Percentiles rank a stretch among this genome's conserved stretches.
These are phyloP conservation scores for Eupsilia transversa DNA, from an alignment of 2,888 invertebrate species.

Conservation along the genomic window DNA sequence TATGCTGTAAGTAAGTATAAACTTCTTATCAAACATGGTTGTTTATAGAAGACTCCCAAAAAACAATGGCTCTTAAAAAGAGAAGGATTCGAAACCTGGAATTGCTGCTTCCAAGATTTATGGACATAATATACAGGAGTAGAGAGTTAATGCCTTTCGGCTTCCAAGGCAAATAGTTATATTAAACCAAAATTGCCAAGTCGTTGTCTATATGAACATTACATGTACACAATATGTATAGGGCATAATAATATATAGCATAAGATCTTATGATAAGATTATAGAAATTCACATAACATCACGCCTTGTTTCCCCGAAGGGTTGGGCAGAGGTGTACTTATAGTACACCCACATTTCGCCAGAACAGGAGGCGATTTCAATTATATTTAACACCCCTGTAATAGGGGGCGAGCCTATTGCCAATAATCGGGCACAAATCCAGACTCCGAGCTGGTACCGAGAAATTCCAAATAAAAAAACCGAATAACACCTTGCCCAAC, in stretches of 20 bases:
- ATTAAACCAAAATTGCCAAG: conserved; percentile 78
- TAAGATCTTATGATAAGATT: conserved; percentile 2
- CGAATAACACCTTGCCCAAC: too few species aligned
- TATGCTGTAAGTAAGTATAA: conserved; percentile 1
- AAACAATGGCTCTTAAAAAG: conserved; percentile 39
- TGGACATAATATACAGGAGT: conserved; percentile 80
- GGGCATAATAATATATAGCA: background rate
- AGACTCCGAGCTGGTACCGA: too few species aligned
- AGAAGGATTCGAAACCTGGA: conserved; percentile 44
- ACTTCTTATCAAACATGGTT: conserved; percentile 3
- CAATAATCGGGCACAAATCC: too few species aligned
- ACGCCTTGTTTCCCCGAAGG: too few species aligned
- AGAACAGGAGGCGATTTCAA: too few species aligned
- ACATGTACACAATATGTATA: conserved; percentile 1
- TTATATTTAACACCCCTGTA: too few species aligned
- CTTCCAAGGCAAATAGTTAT: conserved; percentile 78
- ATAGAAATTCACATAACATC: too few species aligned
- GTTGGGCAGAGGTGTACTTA: too few species aligned
- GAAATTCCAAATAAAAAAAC: too few species aligned
- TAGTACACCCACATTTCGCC: too few species aligned
- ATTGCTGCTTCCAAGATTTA: conserved; percentile 77
- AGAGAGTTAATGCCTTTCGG: conserved; percentile 77
- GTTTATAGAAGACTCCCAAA: conserved; percentile 12
- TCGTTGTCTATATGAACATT: conserved; percentile 63
- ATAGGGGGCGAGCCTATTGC: too few species aligned